phyloP scores from a whole-genome alignment of 2,888 invertebrate genomes.

The Auanema sp. region DNA sequence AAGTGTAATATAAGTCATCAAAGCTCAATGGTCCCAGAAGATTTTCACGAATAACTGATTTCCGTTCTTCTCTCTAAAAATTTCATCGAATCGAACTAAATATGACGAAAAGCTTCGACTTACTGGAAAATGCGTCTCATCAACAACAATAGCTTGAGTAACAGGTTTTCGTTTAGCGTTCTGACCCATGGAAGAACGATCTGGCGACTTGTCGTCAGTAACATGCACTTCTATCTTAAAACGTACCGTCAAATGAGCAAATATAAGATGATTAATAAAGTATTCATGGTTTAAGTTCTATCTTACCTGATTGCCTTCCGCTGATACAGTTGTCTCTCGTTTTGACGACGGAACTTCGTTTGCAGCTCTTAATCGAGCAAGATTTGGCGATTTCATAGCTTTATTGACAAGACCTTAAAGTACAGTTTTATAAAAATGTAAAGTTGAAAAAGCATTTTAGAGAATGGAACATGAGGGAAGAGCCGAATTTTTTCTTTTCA shows the following conservation, averaged over 20 bases:
- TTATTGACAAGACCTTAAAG: constrained; percentile 15
- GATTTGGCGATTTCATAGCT: constrained; percentile 17
- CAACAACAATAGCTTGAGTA: neutral
- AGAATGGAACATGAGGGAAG: neutral
- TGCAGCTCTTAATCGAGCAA: neutral
- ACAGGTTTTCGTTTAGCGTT: neutral
- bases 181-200: neutral
- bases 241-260: too few relatives aligned
- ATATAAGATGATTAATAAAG: neutral
- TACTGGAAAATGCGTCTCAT: too few relatives aligned
- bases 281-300: neutral
- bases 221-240: too few relatives aligned
- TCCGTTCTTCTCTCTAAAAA: constrained; percentile 20
- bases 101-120: neutral
- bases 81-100: neutral
- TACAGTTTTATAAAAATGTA: constrained; percentile 1
- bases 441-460: neutral
- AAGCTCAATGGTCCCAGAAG: constrained; percentile 58
- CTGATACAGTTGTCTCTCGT: constrained; percentile 15
- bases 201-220: neutral
- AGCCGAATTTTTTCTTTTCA: neutral
- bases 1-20: constrained; percentile 61
- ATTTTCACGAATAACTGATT: constrained; percentile 55
- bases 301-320: constrained; percentile 17
- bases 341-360: constrained; percentile 8